Percentiles rank a stretch among this genome's conserved stretches.
Conservation (phyloP, 2,797 vertebrate genomes). For the Anabacerthia variegaticeps region DNA sequence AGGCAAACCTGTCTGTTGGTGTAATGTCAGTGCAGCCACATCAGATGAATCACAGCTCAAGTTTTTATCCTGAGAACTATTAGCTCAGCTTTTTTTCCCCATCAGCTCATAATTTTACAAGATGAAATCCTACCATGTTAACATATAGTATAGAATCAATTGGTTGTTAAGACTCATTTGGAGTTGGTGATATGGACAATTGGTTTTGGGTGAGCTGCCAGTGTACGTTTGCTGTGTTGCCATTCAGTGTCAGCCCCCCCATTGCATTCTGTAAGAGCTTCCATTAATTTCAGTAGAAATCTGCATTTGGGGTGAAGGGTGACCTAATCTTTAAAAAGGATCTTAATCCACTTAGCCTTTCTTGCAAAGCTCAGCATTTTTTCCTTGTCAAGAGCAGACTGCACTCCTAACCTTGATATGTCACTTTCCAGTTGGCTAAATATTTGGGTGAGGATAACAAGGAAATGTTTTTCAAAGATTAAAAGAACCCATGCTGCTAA, state of each 20-base stretch:
- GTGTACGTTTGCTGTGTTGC: background rate
- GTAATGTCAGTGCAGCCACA: background rate
- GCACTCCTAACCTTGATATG: constrained; percentile 64
- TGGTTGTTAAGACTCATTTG: background rate
- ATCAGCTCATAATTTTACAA: background rate
- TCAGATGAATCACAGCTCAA: background rate
- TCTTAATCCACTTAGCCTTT: constrained; percentile 59
- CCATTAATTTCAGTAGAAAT: constrained; percentile 43
- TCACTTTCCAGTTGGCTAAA: constrained; percentile 60
- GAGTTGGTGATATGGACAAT: background rate
- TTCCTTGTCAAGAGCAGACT: constrained; percentile 47
- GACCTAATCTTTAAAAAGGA: constrained; percentile 59
- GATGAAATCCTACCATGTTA: background rate
- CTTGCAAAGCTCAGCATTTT: constrained; percentile 56
- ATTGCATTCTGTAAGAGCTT: background rate
- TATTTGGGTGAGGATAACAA: constrained; percentile 50
- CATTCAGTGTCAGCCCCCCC: background rate
- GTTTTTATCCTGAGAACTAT: background rate
- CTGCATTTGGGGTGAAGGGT: constrained; percentile 28
- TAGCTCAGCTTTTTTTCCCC: background rate
- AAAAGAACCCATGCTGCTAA: constrained; percentile 1
- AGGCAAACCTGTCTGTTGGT: background rate
- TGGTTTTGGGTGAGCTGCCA: background rate
- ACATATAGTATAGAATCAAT: background rate
- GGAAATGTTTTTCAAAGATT: constrained; percentile 42